A percentile compares a stretch with the other conserved stretches of the same genome.
Evolutionary conservation across 1,140 invertebrate species (phyloP).

Genomic region (Drusus annulatus): DNA sequence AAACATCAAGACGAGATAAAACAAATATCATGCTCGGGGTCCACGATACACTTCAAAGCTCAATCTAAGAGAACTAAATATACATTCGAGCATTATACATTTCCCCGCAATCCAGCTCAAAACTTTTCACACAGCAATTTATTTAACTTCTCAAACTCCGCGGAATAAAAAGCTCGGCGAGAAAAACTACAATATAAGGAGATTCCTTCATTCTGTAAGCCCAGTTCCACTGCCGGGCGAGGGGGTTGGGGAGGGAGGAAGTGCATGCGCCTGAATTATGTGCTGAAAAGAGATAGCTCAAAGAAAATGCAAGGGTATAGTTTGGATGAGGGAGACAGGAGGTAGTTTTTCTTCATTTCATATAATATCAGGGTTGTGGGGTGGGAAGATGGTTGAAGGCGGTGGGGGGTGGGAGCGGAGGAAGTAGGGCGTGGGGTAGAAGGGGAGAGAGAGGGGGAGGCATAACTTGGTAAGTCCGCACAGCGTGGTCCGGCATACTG

Average conservation of each 20-base stretch:
- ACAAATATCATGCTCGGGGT: too few species aligned
- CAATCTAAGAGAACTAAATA: too few species aligned
- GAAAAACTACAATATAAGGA: slow-evolving; percentile 56
- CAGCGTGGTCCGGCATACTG: slow-evolving; percentile 58
- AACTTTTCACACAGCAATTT: slow-evolving; percentile 44
- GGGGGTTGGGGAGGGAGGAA: slow-evolving; percentile 28
- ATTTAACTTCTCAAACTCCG: slow-evolving; percentile 49
- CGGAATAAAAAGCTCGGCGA: slow-evolving; percentile 55
- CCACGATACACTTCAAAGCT: too few species aligned
- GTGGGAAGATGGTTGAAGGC: too few species aligned
- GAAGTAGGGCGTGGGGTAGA: too few species aligned
- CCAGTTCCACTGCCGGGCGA: slow-evolving; percentile 27
- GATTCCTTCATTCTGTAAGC: slow-evolving; percentile 58
- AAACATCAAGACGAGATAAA: too few species aligned
- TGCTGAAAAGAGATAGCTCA: slow-evolving; percentile 31
- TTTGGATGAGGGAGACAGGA: slow-evolving; percentile 58
- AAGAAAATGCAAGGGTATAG: slow-evolving; percentile 52
- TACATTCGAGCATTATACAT: too few species aligned
- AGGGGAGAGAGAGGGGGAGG: slow-evolving; percentile 43
- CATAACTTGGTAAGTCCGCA: slow-evolving; percentile 59
- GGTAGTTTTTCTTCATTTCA: slow-evolving; percentile 60
- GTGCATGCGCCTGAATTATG: slow-evolving; percentile 43
- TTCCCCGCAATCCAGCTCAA: neutral
- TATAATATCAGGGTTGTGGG: slow-evolving; percentile 56
- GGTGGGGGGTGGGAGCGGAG: neutral